Conservation (phyloP, 2,888 invertebrate species). For the Tolmerus cingulatus region DNA sequence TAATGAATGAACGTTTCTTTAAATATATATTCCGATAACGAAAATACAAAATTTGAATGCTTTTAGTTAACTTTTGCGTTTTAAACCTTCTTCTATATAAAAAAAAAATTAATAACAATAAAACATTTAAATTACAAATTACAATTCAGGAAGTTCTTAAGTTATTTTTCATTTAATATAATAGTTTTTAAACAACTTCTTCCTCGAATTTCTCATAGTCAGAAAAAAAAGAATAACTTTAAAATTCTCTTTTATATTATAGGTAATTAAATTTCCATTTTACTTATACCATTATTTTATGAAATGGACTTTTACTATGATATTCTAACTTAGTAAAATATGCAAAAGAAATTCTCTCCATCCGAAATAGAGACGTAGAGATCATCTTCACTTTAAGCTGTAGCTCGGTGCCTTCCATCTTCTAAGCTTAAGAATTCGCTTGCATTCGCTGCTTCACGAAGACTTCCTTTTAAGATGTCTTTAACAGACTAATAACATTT, state of each 20-base stretch:
- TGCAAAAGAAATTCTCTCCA: background rate
- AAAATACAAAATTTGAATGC: too few species aligned
- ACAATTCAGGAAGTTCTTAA: too few species aligned
- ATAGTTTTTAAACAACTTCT: too few species aligned
- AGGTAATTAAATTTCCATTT: background rate
- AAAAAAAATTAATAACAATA: too few species aligned
- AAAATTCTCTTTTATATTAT: background rate
- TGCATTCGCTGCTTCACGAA: background rate
- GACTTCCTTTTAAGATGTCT: background rate
- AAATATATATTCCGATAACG: too few species aligned
- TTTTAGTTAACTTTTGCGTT: too few species aligned
- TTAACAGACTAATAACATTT: background rate
- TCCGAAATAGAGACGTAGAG: background rate
- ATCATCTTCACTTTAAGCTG: background rate
- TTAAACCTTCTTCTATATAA: too few species aligned
- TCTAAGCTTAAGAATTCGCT: background rate
- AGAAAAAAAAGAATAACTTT: background rate
- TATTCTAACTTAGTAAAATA: background rate
- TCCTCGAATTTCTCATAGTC: too few species aligned
- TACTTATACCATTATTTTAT: background rate
- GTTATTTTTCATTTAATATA: too few species aligned
- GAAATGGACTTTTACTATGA: background rate
- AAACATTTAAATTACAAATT: too few species aligned
- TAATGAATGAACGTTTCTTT: too few species aligned
- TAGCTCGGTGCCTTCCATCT: background rate